Evolutionary conservation across 2,797 vertebrate species (phyloP).

Genomic region (Gadopsis marmoratus): DNA sequence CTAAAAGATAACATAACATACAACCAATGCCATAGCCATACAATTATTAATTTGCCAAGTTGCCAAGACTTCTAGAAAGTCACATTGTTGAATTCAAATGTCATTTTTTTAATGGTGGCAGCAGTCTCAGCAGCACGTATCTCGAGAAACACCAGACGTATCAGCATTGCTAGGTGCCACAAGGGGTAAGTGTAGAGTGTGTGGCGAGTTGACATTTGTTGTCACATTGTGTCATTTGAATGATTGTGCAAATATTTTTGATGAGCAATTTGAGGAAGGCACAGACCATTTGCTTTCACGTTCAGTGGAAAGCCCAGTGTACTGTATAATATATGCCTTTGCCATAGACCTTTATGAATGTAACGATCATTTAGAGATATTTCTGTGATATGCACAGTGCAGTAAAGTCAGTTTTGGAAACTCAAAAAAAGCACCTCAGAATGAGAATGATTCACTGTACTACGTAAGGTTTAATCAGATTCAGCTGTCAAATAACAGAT

Average conservation of each 20-base stretch:
- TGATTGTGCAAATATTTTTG: constrained; percentile 47
- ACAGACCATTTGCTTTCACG: background rate
- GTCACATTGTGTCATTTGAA: constrained; percentile 42
- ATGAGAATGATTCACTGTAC: background rate
- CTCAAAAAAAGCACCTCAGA: background rate
- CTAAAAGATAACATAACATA: background rate
- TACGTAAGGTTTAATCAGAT: background rate
- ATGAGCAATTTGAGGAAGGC: constrained; percentile 42
- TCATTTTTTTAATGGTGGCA: background rate
- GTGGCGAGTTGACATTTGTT: background rate
- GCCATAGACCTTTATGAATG: background rate
- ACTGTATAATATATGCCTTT: background rate
- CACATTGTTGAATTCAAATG: background rate
- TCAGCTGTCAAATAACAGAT: background rate
- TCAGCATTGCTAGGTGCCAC: background rate
- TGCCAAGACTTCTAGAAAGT: background rate
- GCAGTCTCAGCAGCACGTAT: background rate
- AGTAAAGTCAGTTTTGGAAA: background rate
- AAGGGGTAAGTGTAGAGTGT: background rate
- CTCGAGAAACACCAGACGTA: background rate
- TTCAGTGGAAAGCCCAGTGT: constrained; percentile 15
- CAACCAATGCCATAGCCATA: too few species aligned
- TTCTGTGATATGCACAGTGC: background rate
- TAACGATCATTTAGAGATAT: background rate
- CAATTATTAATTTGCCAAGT: background rate